Percentiles rank a stretch among this genome's conserved stretches.
Evolutionary conservation across 2,888 invertebrate species (phyloP).

Genomic region (Dexiosoma caninum): DNA sequence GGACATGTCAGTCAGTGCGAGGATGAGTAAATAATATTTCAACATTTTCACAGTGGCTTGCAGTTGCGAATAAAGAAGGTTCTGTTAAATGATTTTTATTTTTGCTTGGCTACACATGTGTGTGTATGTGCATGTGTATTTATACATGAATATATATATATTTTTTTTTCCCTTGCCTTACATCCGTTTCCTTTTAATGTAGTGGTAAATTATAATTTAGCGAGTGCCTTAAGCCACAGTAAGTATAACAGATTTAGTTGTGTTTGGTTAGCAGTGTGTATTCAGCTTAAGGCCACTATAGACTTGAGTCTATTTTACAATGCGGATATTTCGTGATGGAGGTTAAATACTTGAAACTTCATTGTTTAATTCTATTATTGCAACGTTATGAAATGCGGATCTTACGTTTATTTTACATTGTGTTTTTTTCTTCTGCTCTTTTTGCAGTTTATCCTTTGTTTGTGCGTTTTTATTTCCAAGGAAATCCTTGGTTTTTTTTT

Average conservation of each 20-base stretch:
- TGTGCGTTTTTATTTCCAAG: no score
- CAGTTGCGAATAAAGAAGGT: conserved; percentile 10
- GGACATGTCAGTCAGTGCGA: not conserved
- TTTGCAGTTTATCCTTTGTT: not conserved
- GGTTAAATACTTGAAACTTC: conserved; percentile 57
- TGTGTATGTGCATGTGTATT: no score
- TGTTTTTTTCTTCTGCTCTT: not conserved
- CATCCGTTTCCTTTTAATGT: conserved; percentile 56
- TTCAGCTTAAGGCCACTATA: conserved; percentile 47
- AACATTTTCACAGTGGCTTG: not conserved
- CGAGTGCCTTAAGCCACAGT: conserved; percentile 57
- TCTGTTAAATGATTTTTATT: conserved; percentile 16
- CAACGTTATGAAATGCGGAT: conserved; percentile 33
- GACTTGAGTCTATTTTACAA: conserved; percentile 31
- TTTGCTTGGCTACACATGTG: conserved; percentile 3
- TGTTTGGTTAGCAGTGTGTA: conserved; percentile 48
- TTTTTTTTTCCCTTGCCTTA: conserved; percentile 26
- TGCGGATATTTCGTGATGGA: conserved; percentile 58
- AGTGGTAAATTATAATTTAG: conserved; percentile 61
- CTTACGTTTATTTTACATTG: conserved; percentile 19
- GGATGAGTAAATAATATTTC: conserved; percentile 8
- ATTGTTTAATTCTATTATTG: conserved; percentile 60
- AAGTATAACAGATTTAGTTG: conserved; percentile 52
- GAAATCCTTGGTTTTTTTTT: conserved; percentile 25
- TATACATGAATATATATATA: not conserved